Base-by-base conservation (phyloP, 2,113 vertebrate genomes). In the Mesembrinibis cayennensis region DNA sequence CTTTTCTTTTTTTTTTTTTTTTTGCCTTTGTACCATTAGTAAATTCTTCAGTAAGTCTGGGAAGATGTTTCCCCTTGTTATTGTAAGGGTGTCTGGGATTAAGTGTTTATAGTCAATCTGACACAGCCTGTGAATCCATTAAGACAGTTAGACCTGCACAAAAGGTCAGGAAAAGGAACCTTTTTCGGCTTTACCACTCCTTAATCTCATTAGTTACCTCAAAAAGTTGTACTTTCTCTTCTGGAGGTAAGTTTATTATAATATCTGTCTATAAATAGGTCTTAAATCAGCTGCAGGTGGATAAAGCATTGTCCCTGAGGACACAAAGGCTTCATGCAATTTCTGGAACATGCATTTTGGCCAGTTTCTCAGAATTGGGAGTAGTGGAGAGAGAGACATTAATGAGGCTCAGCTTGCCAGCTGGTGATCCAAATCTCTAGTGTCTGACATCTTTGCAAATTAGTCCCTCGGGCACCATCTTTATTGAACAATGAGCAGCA, bases 131-230 rank as follows among this genome's bases (percentile, higher is more conserved):
- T 91, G 82, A 95, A 89, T 89, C 17, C 44, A 74, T 52, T 93
- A 80, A 82, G 82, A 90, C 84, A 77, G 77, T 82, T 74, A 90
- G 50, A 69, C 70, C 80, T 9, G 1, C 36, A 81, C 4, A 4
- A 92, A 93, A 92, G 80, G 84, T 92, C 95, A 95, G 85, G 47
- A 89, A 67, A 89, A 66, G 25, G 65, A 95, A 94, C 56, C 21
- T 93, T 95, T 95, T 90, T 87, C 90, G 89, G 78, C 30, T 91
- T 93, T 67, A 72, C 34, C 23, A 27, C 47, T 94, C 69, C 47
- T 95, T 96, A 94, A 89, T 93, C 62, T 95, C 67, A 91, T 91
- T 93, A 92, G 23, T 17, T 92, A 62, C 42, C 79, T 94, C 69
- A 67, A 91, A 91, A 96, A 81, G 8, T 92, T 92, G 53, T 80